Base-by-base conservation (phyloP, 1,140 invertebrate species). In the Drosophila orena region DNA sequence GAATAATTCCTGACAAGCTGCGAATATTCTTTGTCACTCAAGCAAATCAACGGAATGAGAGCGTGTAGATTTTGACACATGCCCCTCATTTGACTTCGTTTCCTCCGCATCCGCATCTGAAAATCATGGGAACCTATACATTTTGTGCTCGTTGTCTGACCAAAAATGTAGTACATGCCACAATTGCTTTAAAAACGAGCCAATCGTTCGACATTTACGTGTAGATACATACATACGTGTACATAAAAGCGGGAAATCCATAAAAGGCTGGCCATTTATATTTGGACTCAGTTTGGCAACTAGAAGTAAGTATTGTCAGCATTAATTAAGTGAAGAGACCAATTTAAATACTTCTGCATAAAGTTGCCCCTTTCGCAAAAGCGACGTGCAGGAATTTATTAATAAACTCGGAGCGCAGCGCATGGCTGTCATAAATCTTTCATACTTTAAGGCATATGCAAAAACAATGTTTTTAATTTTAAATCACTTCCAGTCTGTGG, bases 61-160 rank as follows among this genome's bases (percentile, higher is more conserved):
- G 83, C 83, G 79, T 83, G 83, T 72, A 86, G 79, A 88, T 88
- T 88, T 75, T 88, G 83, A 88, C 84, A 88, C 83, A 88, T 88
- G 79, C 83, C 60, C 65, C 61, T 72, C 59, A 76, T 69, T 80
- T 65, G 69, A 70, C 58, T 62, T 49, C 43, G 34, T 53, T 60
- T 30, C 8, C 15, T 38, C 55, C 14, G 22, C 37, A 53, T 49
- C 11, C 74, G 15, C 3, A 17, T 43, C 46, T 24, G 24, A 38
- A 47, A 70, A 49, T 38, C 62, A 85, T 81, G 79, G 53, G 65
- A 83, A 58, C 38, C 49, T 22, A 62, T 69, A 60, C 27, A 69
- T 61, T 64, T 55, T 74, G 27, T 27, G 59, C 57, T 78, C 79
- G 75, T 47, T 55, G 76, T 60, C 75, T 81, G 75, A 61, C 81